phyloP scores from a whole-genome alignment of 2,113 vertebrate genomes.

The Mus musculus region DNA sequence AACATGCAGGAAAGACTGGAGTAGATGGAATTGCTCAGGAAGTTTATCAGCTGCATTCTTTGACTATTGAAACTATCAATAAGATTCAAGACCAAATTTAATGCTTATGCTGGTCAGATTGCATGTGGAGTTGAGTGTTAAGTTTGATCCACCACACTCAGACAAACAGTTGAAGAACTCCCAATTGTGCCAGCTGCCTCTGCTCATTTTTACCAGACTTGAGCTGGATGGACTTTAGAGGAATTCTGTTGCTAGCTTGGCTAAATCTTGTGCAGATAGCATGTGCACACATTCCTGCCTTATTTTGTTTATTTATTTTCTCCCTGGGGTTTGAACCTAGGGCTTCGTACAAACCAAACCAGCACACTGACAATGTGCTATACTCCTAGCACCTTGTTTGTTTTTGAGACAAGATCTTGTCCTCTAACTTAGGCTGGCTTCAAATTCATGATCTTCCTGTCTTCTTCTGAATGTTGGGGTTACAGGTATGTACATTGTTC shows the following conservation, averaged over 20 bases:
- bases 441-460: neutral
- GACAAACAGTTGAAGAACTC: neutral
- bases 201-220: neutral
- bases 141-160: neutral
- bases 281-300: neutral
- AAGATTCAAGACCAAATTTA: constrained; percentile 1
- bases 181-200: neutral
- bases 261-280: neutral
- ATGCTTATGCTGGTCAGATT: constrained; percentile 1
- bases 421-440: neutral
- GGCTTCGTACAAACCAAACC: neutral
- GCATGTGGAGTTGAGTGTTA: neutral
- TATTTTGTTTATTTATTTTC: neutral
- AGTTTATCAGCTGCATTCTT: neutral
- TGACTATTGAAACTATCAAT: neutral
- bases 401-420: neutral
- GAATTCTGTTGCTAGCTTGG: neutral
- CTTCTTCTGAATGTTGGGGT: too few species aligned
- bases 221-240: neutral
- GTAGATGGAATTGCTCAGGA: constrained; percentile 11
- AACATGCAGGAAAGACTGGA: neutral
- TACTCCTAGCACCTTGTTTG: neutral
- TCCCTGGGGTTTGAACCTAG: neutral
- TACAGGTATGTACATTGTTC: neutral
- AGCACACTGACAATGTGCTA: neutral